These are phyloP conservation scores for Scolopax mira DNA, from an alignment of 2,113 vertebrate species.

Conservation along the genomic window DNA sequence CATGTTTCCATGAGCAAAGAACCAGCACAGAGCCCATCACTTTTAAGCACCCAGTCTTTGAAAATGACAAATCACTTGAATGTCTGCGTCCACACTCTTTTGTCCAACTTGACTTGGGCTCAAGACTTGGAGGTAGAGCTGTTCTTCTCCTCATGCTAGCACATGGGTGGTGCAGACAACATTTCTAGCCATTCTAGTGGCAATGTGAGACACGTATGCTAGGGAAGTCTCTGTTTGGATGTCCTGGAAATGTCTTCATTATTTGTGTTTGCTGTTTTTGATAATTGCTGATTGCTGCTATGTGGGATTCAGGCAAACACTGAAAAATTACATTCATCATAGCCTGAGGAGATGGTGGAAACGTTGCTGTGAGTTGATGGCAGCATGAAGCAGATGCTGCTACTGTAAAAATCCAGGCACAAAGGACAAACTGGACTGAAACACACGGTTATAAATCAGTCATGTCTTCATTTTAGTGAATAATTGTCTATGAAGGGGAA, in stretches of 20 bases:
- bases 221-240: background rate
- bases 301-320: conserved; percentile 12
- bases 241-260: conserved; percentile 24
- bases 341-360: conserved; percentile 8
- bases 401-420: background rate
- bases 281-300: conserved; percentile 49
- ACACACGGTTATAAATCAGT: background rate
- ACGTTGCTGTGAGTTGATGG: background rate
- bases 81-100: background rate
- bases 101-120: background rate
- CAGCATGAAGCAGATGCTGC: background rate
- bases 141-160: background rate
- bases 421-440: background rate
- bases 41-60: background rate
- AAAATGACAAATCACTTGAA: background rate
- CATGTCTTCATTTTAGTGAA: background rate
- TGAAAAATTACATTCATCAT: conserved; percentile 14
- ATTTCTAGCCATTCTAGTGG: background rate
- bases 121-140: background rate
- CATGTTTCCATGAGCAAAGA: background rate
- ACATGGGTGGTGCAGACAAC: background rate
- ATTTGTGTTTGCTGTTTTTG: conserved; percentile 35
- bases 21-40: background rate
- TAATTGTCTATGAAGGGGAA: background rate
- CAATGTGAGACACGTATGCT: background rate